Evolutionary conservation across 2,113 vertebrate genomes (phyloP).

Genomic region (Phrynocephalus versicolor): DNA sequence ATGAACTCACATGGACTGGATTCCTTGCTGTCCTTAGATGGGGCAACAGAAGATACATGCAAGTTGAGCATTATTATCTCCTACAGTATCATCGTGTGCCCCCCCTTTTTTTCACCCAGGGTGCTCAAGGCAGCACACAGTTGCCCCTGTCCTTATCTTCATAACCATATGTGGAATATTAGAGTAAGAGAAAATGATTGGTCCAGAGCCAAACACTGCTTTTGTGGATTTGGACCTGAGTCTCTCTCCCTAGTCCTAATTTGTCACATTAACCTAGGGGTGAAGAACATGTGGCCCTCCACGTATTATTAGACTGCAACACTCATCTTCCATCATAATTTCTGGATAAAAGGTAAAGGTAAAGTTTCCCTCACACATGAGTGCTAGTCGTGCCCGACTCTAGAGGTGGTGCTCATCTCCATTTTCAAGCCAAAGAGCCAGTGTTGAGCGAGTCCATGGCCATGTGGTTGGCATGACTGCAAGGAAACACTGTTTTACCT

Average conservation of each 20-base stretch:
- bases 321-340: too few species aligned
- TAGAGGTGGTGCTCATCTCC: too few species aligned
- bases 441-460: too few species aligned
- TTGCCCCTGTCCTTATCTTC: not conserved
- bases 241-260: not conserved
- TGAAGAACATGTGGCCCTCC: not conserved
- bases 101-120: not conserved
- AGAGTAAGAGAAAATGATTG: not conserved
- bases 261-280: not conserved
- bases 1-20: conserved; percentile 57
- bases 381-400: too few species aligned
- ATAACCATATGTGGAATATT: not conserved
- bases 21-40: conserved; percentile 53
- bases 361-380: too few species aligned
- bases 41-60: not conserved
- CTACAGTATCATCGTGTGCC: not conserved
- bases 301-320: not conserved
- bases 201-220: not conserved
- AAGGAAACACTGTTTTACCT: too few species aligned
- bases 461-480: too few species aligned
- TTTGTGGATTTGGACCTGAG: not conserved
- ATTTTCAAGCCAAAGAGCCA: too few species aligned
- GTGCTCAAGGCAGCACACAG: not conserved
- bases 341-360: too few species aligned
- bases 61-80: not conserved